phyloP scores from a whole-genome alignment of 2,797 vertebrate species.

The Columba guinea region DNA sequence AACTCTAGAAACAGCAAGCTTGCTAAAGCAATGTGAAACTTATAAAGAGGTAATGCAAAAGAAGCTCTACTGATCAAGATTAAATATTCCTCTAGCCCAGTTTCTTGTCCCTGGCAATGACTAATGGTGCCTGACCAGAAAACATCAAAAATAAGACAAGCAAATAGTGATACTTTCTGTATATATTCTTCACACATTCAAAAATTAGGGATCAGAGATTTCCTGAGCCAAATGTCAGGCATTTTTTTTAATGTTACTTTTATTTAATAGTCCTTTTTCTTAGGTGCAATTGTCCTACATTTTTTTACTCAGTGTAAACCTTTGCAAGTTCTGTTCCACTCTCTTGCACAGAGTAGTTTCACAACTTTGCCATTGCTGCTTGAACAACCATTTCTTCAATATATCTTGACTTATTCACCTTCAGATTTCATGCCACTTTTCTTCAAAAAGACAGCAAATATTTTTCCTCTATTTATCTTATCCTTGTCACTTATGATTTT shows the following conservation, averaged over 20 bases:
- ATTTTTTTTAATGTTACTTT: neutral
- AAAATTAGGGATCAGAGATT: neutral
- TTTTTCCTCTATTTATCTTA: neutral
- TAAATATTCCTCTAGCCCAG: neutral
- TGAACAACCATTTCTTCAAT: neutral
- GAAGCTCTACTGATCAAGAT: neutral
- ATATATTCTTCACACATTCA: neutral
- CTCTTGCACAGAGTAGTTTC: neutral
- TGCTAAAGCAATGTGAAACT: neutral
- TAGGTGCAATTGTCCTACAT: neutral
- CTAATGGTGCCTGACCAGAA: neutral
- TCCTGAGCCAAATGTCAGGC: neutral
- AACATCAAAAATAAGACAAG: neutral
- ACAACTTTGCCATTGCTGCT: neutral
- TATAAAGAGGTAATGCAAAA: neutral
- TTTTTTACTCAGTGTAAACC: neutral
- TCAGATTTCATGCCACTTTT: neutral
- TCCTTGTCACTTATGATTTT: neutral
- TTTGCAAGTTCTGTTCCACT: neutral
- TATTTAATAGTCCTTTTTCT: neutral
- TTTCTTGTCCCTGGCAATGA: conserved; percentile 23
- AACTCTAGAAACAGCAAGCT: neutral
- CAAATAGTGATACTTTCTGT: neutral
- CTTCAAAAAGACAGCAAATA: neutral
- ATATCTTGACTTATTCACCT: neutral